Percentiles rank a stretch among this genome's conserved stretches.
These are phyloP conservation scores for Emydocephalus ijimae DNA, from an alignment of 2,113 vertebrate genomes.

Conservation along the genomic window DNA sequence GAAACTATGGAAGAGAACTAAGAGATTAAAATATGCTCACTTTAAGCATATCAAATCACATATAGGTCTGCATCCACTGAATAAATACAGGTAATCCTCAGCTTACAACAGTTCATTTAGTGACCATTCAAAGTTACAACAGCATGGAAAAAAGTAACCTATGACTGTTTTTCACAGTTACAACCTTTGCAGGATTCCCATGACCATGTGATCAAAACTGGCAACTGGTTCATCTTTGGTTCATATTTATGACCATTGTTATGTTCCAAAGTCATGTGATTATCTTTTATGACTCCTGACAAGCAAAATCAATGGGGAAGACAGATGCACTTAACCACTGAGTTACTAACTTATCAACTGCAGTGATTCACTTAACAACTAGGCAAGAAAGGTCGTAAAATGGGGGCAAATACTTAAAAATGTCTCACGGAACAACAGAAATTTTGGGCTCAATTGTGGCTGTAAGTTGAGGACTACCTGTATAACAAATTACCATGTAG, in stretches of 20 bases:
- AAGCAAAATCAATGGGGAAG: neutral
- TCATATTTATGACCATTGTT: neutral
- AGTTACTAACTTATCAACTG: neutral
- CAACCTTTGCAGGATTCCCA: neutral
- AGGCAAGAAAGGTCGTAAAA: neutral
- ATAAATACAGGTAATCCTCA: neutral
- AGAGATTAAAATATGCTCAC: neutral
- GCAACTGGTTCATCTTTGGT: neutral
- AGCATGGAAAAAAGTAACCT: neutral
- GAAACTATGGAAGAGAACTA: neutral
- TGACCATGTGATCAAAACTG: neutral
- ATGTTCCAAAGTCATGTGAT: neutral
- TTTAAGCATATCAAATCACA: neutral
- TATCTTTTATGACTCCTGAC: neutral
- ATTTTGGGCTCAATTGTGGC: neutral
- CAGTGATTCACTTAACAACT: neutral
- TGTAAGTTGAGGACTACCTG: neutral
- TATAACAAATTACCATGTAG: neutral
- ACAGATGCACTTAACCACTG: neutral
- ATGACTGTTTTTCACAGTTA: neutral
- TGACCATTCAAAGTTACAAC: neutral
- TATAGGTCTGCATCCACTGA: neutral
- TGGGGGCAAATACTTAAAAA: neutral
- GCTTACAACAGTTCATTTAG: neutral
- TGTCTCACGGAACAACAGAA: neutral